A percentile compares a stretch with the other conserved stretches of the same genome.
These are phyloP conservation scores for Neoniphon sammara DNA, from an alignment of 2,797 vertebrate species.

Conservation along the genomic window DNA sequence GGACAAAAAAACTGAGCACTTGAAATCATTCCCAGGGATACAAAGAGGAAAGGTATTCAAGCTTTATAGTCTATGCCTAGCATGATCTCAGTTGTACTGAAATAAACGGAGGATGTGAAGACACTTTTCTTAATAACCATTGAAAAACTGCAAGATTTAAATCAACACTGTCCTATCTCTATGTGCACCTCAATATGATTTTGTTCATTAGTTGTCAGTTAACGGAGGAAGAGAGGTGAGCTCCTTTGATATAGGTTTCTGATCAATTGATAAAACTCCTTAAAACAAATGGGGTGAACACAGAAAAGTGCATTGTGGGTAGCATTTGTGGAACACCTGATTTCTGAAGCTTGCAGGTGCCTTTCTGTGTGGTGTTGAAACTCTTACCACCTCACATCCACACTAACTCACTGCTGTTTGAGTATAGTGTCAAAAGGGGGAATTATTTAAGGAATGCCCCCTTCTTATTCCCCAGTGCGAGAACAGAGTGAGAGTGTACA, in stretches of 20 bases:
- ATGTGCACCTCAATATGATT: conserved; percentile 15
- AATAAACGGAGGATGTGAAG: conserved; percentile 41
- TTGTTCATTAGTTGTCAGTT: conserved; percentile 10
- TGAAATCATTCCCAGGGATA: conserved; percentile 39
- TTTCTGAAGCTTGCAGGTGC: conserved; percentile 65
- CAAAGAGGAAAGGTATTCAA: conserved; percentile 20
- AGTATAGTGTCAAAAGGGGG: conserved; percentile 39
- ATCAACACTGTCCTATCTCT: conserved; percentile 19
- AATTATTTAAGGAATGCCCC: conserved; percentile 21
- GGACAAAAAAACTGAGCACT: conserved; percentile 35
- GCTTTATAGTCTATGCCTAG: conserved; percentile 25
- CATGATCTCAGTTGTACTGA: conserved; percentile 42
- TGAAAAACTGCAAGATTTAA: conserved; percentile 30
- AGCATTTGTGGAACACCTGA: conserved; percentile 69
- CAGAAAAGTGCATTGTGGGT: conserved; percentile 72
- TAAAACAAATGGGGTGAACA: conserved; percentile 42
- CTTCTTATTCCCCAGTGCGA: conserved; percentile 38
- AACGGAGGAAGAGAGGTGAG: conserved; percentile 9
- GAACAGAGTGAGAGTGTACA: conserved; percentile 60
- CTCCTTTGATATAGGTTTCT: conserved; percentile 43
- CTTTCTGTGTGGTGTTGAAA: conserved; percentile 48
- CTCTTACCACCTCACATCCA: conserved; percentile 40
- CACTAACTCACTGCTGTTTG: conserved; percentile 48
- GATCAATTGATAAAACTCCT: conserved; percentile 40
- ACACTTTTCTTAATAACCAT: conserved; percentile 28